These are phyloP conservation scores for Drosophila subsilvestris DNA, from an alignment of 2,888 invertebrate species.

Conservation along the genomic window DNA sequence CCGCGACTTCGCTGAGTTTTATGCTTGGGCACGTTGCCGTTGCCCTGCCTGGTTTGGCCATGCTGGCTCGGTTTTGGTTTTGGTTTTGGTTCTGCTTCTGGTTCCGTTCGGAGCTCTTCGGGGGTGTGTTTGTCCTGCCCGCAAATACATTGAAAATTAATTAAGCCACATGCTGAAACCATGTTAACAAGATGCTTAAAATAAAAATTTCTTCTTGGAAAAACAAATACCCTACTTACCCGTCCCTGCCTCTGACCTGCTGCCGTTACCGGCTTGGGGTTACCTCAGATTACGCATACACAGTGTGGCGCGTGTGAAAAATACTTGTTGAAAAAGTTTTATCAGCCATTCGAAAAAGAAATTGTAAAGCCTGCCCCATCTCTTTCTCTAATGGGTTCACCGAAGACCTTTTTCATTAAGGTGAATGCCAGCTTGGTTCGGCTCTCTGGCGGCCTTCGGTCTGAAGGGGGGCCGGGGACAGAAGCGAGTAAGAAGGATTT, in stretches of 20 bases:
- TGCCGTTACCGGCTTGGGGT: slow-evolving; percentile 13
- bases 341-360: slow-evolving; percentile 12
- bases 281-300: slow-evolving; percentile 65
- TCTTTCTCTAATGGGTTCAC: slow-evolving; percentile 40
- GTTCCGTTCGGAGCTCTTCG: not conserved
- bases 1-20: slow-evolving; percentile 12
- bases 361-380: slow-evolving; percentile 48
- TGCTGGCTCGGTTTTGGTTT: not conserved
- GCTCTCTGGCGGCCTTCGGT: slow-evolving; percentile 10
- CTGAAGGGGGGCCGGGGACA: too few species aligned
- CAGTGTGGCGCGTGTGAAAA: slow-evolving; percentile 67
- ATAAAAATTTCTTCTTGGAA: slow-evolving; percentile 46
- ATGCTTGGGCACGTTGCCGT: slow-evolving; percentile 32
- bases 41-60: not conserved
- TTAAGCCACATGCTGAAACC: slow-evolving; percentile 68
- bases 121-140: slow-evolving; percentile 5
- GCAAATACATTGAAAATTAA: slow-evolving; percentile 71
- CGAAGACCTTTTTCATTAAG: slow-evolving; percentile 66
- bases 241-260: not conserved
- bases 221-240: slow-evolving; percentile 38
- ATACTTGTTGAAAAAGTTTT: slow-evolving; percentile 63
- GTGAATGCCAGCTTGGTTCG: slow-evolving; percentile 51
- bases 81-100: not conserved
- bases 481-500: not conserved
- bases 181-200: slow-evolving; percentile 72